Percentiles rank a stretch among this genome's conserved stretches.
Conservation (phyloP, 30 jellyfish, hydroid and myxozoan species). For the Catostylus mosaicus region DNA sequence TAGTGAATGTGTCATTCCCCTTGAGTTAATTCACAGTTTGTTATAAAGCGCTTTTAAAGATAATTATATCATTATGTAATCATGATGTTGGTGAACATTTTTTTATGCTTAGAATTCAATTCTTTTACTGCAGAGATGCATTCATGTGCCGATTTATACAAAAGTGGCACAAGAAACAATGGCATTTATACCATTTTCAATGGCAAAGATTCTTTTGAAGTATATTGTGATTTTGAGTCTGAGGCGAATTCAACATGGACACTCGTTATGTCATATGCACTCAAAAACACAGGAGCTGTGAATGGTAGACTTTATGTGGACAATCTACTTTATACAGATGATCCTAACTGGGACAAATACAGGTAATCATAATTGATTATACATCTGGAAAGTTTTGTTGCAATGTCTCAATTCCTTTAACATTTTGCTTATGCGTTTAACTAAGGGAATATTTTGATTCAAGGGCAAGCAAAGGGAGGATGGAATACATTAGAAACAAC, state of each 20-base stretch:
- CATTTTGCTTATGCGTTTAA: too few relatives aligned
- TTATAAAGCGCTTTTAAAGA: too few relatives aligned
- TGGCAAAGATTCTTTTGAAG: not conserved
- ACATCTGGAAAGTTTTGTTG: too few relatives aligned
- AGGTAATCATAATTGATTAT: too few relatives aligned
- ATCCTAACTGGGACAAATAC: not conserved
- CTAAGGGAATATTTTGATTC: not conserved
- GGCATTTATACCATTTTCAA: not conserved
- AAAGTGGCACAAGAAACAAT: not conserved
- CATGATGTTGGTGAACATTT: too few relatives aligned
- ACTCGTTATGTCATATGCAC: not conserved
- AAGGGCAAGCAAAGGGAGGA: not conserved
- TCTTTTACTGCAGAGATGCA: not conserved
- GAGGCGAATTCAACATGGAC: constrained; percentile 6
- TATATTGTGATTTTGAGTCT: not conserved
- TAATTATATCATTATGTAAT: too few relatives aligned
- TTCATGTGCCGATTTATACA: not conserved
- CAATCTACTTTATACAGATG: not conserved
- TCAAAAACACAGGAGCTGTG: not conserved
- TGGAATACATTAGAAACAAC: not conserved
- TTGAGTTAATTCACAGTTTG: too few relatives aligned
- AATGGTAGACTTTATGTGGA: not conserved
- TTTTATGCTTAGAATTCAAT: too few relatives aligned
- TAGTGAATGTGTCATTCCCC: too few relatives aligned
- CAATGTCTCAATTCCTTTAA: too few relatives aligned